Conservation (phyloP, 92 coral and sea anemone genomes). For the Zoanthus gigantus region DNA sequence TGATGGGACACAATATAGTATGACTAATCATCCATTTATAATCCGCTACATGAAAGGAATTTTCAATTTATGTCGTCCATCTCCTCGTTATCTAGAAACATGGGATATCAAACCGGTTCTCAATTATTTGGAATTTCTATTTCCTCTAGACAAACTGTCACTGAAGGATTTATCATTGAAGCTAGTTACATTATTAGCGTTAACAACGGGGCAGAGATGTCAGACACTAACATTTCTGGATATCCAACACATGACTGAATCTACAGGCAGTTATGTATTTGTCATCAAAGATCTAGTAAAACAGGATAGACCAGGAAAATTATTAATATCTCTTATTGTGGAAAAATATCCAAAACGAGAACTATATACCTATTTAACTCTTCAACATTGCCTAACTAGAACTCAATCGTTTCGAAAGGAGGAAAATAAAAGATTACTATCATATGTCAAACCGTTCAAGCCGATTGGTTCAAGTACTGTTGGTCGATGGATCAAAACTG, state of each 20-base stretch:
- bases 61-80: slow-evolving; percentile 43
- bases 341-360: slow-evolving; percentile 22
- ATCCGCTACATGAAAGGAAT: slow-evolving; percentile 61
- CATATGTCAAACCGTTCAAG: no score
- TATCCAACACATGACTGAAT: slow-evolving; percentile 30
- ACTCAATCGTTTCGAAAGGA: no score
- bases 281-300: slow-evolving; percentile 31
- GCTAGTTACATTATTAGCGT: neutral
- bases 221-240: slow-evolving; percentile 56
- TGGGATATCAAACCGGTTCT: slow-evolving; percentile 57
- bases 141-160: slow-evolving; percentile 11
- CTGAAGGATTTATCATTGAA: slow-evolving; percentile 54
- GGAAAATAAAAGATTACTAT: no score
- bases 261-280: slow-evolving; percentile 39
- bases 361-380: no score
- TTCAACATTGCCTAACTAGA: no score
- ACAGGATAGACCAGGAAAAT: slow-evolving; percentile 57
- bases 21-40: slow-evolving; percentile 58
- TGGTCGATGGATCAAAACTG: no score
- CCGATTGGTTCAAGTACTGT: no score
- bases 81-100: slow-evolving; percentile 46
- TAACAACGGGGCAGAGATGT: slow-evolving; percentile 52
- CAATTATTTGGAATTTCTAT: neutral
- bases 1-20: neutral
- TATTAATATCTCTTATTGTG: slow-evolving; percentile 30